phyloP scores from a whole-genome alignment of 1,140 invertebrate species.

The Rhopalosiphum maidis region DNA sequence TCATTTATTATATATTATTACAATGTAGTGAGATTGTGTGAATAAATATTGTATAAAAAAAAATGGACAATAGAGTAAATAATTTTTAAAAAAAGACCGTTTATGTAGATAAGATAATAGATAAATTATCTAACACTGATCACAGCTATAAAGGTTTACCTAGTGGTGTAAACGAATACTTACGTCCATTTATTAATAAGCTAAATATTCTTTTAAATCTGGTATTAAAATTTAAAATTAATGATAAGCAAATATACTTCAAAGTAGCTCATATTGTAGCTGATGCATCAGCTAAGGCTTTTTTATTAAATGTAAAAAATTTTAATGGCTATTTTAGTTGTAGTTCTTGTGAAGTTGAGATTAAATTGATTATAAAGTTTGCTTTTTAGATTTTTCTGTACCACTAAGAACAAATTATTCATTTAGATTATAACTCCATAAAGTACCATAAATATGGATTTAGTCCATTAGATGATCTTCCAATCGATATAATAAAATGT shows the following conservation, averaged over 20 bases:
- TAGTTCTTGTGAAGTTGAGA: neutral
- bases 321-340: neutral
- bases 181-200: neutral
- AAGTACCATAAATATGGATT: neutral
- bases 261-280: neutral
- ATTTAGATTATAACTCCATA: neutral
- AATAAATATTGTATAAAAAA: too few species aligned
- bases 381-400: neutral
- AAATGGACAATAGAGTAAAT: too few species aligned
- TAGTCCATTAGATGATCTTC: neutral
- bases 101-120: too few species aligned
- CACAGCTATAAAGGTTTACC: neutral
- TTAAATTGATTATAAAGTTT: neutral
- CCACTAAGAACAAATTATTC: constrained; percentile 7
- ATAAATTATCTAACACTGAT: neutral
- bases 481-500: neutral
- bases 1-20: too few species aligned
- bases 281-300: neutral
- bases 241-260: neutral
- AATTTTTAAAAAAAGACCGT: too few species aligned
- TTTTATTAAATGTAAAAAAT: constrained; percentile 14
- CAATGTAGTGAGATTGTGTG: too few species aligned
- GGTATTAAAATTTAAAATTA: neutral
- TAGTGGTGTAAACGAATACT: neutral
- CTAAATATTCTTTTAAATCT: neutral